Evolutionary conservation across 2,888 invertebrate genomes (phyloP).

Genomic region (Oscheius sp.): DNA sequence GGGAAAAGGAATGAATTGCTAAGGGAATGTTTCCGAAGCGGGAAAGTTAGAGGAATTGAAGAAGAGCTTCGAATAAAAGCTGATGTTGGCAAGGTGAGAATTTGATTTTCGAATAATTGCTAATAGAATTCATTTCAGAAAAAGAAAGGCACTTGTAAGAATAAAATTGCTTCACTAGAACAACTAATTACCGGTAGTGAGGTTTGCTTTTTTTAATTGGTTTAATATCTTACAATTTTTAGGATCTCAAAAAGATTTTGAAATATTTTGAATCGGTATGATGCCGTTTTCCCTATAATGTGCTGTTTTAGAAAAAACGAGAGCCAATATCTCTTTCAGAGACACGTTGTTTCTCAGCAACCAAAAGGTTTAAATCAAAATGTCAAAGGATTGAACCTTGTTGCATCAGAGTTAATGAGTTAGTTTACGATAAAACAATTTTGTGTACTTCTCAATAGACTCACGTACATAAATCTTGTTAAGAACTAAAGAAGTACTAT

Average conservation of each 20-base stretch:
- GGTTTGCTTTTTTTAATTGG: background rate
- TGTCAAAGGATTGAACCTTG: constrained; percentile 26
- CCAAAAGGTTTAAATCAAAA: constrained; percentile 20
- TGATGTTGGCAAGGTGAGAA: constrained; percentile 15
- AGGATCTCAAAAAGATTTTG: constrained; percentile 20
- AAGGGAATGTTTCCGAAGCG: constrained; percentile 18
- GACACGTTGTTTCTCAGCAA: constrained; percentile 15
- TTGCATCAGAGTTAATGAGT: constrained; percentile 21
- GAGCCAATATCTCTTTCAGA: constrained; percentile 1
- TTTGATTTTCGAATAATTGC: background rate
- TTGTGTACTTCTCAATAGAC: too few relatives aligned
- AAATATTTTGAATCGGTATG: constrained; percentile 1
- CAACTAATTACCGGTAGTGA: constrained; percentile 15
- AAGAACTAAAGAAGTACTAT: background rate
- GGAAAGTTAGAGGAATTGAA: constrained; percentile 16
- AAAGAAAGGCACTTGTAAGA: constrained; percentile 19
- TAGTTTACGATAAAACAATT: background rate
- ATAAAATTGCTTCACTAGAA: constrained; percentile 23
- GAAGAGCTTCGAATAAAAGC: background rate
- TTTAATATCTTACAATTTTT: background rate
- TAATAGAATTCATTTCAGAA: constrained; percentile 15
- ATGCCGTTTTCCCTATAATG: background rate
- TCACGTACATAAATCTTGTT: too few relatives aligned
- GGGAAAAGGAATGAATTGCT: constrained; percentile 14
- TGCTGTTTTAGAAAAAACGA: constrained; percentile 2